Conservation (phyloP, 2,888 invertebrate genomes). For the Cenopis cana region DNA sequence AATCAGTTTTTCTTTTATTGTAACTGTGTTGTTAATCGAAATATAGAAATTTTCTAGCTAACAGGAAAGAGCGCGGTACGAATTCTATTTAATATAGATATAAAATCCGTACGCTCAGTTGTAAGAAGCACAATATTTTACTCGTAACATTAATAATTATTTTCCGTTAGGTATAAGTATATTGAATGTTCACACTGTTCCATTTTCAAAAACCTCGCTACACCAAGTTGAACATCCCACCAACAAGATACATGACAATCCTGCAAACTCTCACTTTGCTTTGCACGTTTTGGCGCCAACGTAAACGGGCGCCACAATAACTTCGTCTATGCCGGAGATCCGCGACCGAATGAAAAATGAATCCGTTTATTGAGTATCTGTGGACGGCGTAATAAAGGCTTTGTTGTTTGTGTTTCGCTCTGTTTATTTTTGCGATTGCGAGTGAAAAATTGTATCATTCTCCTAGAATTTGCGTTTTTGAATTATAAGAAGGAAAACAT, state of each 20-base stretch:
- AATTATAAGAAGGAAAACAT: background rate
- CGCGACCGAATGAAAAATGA: slow-evolving; percentile 41
- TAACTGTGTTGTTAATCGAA: background rate
- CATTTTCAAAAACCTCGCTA: slow-evolving; percentile 23
- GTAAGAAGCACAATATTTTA: no score
- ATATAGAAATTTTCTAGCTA: background rate
- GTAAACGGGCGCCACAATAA: slow-evolving; percentile 34
- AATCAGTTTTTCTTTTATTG: background rate
- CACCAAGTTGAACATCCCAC: slow-evolving; percentile 38
- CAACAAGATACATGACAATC: slow-evolving; percentile 45
- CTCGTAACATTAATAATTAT: background rate
- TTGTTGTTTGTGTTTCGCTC: background rate
- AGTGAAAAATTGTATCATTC: background rate
- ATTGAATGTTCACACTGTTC: background rate
- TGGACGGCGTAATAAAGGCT: slow-evolving; percentile 22
- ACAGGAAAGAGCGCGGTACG: background rate
- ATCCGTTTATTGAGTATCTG: slow-evolving; percentile 42
- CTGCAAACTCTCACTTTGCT: slow-evolving; percentile 42
- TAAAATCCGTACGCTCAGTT: no score
- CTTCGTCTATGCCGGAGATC: slow-evolving; percentile 41
- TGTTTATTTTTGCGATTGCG: background rate
- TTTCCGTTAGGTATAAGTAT: background rate
- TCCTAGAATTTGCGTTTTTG: background rate
- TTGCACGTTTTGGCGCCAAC: slow-evolving; percentile 45
- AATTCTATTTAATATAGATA: background rate